Base-by-base conservation (phyloP, 1,140 invertebrate species). In the Bombus soroeensis region DNA sequence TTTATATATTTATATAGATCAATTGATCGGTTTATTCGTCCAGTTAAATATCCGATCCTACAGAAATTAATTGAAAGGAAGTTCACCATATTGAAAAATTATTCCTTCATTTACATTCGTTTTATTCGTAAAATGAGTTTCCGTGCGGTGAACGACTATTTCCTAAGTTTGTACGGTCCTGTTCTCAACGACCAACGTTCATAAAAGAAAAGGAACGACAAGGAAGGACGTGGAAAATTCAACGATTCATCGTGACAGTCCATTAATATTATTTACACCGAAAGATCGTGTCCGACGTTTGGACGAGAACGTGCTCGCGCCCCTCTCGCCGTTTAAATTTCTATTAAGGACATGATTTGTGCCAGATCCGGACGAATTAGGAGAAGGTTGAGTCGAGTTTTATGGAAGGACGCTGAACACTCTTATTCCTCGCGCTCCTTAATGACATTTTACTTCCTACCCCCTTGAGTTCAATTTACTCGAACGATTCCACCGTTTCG, bases 341-440 rank as follows among this genome's bases (percentile, higher is more conserved):
- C 59, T 76, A 77, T 83, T 77, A 83, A 83, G 73, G 28, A 28
- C 41, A 83, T 66, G 81, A 83, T 83, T 83, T 68, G 73, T 66
- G 73, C 66, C 53, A 53, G 28, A 25, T 4, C 71, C 15, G 39
- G 28, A 83, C 74, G 81, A 76, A 83, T 82, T 47, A 82, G 28
- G 62, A 68, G 28, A 34, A 8, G 64, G 34, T 76, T 76, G 47
- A 76, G 43, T 76, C 59, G 73, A 68, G 73, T 83, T 76, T 76
- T 62, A 76, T 77, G 59, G 28, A 53, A 37, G 32, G 28, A 53
- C 22, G 32, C 9, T 34, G 81, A n/a, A 34, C 41, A 76, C 57
- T 75, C 74, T 76, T 68, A 76, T 76, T 83, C 75, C 73, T 34
- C 34, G 25, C 18, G 72, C 15, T 22, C 28, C 73, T 76, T 76